Percentiles rank a stretch among this genome's conserved stretches.
Conservation (phyloP, 2,888 invertebrate species). For the Anthophora plumipes region DNA sequence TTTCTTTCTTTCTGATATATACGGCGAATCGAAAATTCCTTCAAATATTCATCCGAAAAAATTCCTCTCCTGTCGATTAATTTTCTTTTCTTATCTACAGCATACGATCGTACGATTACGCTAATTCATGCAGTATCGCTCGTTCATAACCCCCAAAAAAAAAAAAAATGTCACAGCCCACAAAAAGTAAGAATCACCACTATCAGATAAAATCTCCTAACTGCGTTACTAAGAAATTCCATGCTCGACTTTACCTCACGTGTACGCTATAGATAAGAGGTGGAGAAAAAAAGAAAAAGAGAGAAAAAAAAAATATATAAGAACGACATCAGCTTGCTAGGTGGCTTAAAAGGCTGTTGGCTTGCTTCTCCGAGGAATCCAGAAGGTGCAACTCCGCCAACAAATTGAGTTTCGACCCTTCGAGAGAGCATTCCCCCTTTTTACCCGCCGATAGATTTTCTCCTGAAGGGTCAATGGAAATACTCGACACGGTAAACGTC, state of each 20-base stretch:
- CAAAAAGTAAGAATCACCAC: neutral
- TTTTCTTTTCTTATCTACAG: no score
- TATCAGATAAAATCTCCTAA: neutral
- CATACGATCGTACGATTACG: neutral
- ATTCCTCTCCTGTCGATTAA: no score
- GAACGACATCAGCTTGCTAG: constrained; percentile 6
- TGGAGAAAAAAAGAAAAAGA: neutral
- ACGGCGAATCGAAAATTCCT: neutral
- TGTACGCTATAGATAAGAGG: neutral
- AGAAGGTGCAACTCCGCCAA: constrained; percentile 49
- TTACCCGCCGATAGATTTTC: constrained; percentile 51
- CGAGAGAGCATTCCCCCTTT: neutral
- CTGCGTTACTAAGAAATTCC: neutral
- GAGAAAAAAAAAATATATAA: neutral
- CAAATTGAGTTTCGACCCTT: constrained; percentile 62
- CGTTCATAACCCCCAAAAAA: no score
- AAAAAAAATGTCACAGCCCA: neutral
- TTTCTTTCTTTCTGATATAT: no score
- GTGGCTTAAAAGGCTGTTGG: constrained; percentile 31
- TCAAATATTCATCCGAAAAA: no score
- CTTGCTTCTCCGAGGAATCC: constrained; percentile 23
- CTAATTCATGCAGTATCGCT: neutral
- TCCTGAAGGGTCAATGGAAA: constrained; percentile 55
- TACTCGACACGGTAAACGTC: constrained; percentile 31
- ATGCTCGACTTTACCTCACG: neutral